Evolutionary conservation across 2,888 invertebrate genomes (phyloP).

Genomic region (Xylocampa areola): DNA sequence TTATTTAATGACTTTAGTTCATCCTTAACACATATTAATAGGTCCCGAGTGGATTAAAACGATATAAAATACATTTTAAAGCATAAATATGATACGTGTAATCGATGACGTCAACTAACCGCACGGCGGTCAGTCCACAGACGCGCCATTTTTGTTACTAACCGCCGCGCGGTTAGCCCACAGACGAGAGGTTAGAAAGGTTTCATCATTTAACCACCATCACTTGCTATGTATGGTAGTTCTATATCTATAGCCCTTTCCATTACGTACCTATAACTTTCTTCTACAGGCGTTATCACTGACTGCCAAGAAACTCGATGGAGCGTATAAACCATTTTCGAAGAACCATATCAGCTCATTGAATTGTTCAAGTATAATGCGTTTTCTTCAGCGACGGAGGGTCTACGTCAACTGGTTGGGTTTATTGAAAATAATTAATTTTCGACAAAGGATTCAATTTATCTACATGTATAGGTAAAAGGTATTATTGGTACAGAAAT

Average conservation of each 20-base stretch:
- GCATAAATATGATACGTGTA: too few relatives aligned
- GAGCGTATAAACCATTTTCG: constrained; percentile 41
- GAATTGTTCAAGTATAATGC: constrained; percentile 42
- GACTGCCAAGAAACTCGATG: constrained; percentile 45
- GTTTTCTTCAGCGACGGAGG: constrained; percentile 33
- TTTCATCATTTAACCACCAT: too few relatives aligned
- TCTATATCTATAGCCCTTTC: constrained; percentile 4
- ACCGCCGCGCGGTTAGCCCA: too few relatives aligned
- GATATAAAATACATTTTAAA: too few relatives aligned
- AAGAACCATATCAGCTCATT: constrained; percentile 43
- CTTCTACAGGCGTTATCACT: constrained; percentile 23
- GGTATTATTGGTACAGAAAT: constrained; percentile 8
- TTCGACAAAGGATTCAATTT: constrained; percentile 47
- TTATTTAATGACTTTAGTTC: too few relatives aligned
- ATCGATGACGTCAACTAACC: too few relatives aligned
- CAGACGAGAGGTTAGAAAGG: too few relatives aligned
- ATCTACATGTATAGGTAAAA: not conserved
- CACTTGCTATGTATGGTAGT: not conserved
- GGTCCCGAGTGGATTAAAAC: too few relatives aligned
- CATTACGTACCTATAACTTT: constrained; percentile 11
- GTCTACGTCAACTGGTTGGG: constrained; percentile 38
- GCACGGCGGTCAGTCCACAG: too few relatives aligned
- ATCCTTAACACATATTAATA: too few relatives aligned
- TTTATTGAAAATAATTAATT: constrained; percentile 52
- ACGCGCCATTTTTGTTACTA: too few relatives aligned